These are phyloP conservation scores for Crenuchus spilurus DNA, from an alignment of 2,797 vertebrate species.

Conservation along the genomic window DNA sequence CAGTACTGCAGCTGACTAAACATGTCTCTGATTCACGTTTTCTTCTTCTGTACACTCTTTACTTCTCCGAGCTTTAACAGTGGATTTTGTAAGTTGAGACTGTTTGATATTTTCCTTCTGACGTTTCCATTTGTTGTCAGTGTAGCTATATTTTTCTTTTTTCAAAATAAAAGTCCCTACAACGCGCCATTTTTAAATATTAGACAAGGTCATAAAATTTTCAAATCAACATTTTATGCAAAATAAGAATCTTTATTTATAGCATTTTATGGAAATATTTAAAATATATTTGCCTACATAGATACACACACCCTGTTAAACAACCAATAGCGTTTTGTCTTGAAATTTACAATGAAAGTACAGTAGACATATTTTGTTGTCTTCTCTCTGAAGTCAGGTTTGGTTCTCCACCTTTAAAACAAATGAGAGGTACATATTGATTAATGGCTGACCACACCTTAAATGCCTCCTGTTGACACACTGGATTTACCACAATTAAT, in stretches of 20 bases:
- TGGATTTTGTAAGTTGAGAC: neutral
- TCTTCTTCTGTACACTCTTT: neutral
- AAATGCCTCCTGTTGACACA: no score
- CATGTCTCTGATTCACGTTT: neutral
- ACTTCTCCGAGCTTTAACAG: neutral
- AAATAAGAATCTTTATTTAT: slow-evolving; percentile 9
- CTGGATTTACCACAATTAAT: no score
- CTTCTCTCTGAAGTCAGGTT: neutral
- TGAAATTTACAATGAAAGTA: neutral
- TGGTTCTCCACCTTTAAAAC: slow-evolving; percentile 10
- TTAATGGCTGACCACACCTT: no score
- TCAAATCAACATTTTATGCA: neutral
- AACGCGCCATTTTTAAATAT: no score
- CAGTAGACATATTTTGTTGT: neutral
- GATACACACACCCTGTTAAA: no score
- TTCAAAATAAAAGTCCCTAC: slow-evolving; percentile 42
- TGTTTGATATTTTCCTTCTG: neutral
- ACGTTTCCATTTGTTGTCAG: neutral
- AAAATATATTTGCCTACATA: neutral
- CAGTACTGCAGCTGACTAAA: neutral
- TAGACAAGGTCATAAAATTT: no score
- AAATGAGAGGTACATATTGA: neutral
- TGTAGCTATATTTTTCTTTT: neutral
- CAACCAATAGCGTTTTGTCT: no score
- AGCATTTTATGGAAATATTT: neutral